Evolutionary conservation across 2,888 invertebrate genomes (phyloP).

Genomic region (Tineola bisselliella): DNA sequence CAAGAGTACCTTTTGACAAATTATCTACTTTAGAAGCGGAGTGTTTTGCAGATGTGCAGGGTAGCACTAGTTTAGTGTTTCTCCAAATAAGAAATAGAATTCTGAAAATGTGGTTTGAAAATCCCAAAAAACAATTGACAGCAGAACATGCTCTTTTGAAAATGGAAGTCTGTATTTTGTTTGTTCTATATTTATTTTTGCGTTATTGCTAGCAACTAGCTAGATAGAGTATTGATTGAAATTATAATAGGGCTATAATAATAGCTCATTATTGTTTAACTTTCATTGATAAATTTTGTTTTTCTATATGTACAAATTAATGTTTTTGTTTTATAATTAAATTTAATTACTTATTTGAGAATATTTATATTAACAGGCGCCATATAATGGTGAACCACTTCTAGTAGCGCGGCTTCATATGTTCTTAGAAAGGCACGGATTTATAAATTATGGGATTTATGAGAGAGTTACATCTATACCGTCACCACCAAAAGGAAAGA

Average conservation of each 20-base stretch:
- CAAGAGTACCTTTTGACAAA: slow-evolving; percentile 92
- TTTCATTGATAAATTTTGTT: too few relatives aligned
- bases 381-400: slow-evolving; percentile 91
- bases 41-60: slow-evolving; percentile 91
- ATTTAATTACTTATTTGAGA: not conserved
- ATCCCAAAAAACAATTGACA: slow-evolving; percentile 91
- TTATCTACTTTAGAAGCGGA: slow-evolving; percentile 93
- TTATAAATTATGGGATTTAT: slow-evolving; percentile 97
- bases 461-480: slow-evolving; percentile 82
- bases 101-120: slow-evolving; percentile 94
- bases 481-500: slow-evolving; percentile 63
- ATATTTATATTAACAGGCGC: slow-evolving; percentile 64
- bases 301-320: not conserved
- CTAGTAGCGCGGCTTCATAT: slow-evolving; percentile 87
- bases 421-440: slow-evolving; percentile 94
- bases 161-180: slow-evolving; percentile 64
- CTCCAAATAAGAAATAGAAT: slow-evolving; percentile 91
- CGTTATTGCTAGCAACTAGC: not conserved
- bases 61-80: slow-evolving; percentile 86
- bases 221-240: too few relatives aligned
- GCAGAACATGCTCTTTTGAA: slow-evolving; percentile 82
- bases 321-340: too few relatives aligned
- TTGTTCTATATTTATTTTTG: not conserved
- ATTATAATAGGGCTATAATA: too few relatives aligned
- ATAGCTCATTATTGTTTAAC: too few relatives aligned